A percentile compares a stretch with the other conserved stretches of the same genome.
phyloP scores from a whole-genome alignment of 2,797 vertebrate species.

The Austrolebias charrua region DNA sequence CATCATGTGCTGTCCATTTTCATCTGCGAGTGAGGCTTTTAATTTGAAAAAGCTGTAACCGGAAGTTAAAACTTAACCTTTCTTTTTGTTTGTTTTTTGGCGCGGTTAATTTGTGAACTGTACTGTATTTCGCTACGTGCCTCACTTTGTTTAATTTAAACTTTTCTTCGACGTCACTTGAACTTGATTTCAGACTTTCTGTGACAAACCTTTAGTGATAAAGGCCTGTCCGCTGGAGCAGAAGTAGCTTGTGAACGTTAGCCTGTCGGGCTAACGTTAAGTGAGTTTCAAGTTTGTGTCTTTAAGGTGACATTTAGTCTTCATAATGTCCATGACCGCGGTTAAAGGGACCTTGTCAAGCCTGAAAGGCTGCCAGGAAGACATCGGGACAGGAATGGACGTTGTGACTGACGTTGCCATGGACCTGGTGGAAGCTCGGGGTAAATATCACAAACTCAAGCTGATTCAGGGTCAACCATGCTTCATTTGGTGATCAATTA shows the following conservation, averaged over 20 bases:
- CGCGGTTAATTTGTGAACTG: slow-evolving; percentile 1
- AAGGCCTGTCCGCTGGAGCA: not conserved
- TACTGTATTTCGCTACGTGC: not conserved
- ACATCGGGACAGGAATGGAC: slow-evolving; percentile 89
- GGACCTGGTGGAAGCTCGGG: slow-evolving; percentile 85
- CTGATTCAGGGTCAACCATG: too few relatives aligned
- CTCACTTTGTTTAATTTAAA: not conserved
- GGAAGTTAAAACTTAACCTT: slow-evolving; percentile 12
- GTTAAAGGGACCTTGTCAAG: slow-evolving; percentile 83
- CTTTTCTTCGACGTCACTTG: accelerated
- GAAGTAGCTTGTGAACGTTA: not conserved
- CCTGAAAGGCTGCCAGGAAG: slow-evolving; percentile 84
- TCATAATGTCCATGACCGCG: slow-evolving; percentile 70
- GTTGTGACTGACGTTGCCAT: slow-evolving; percentile 87
- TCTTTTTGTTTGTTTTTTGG: not conserved
- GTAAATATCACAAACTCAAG: slow-evolving; percentile 60
- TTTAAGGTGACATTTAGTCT: accelerated
- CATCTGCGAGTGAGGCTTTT: slow-evolving; percentile 18
- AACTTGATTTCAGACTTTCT: accelerated
- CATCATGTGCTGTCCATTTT: slow-evolving; percentile 2
- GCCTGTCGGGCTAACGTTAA: slow-evolving; percentile 13
- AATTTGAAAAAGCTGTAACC: slow-evolving; percentile 40
- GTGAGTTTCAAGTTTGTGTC: too few relatives aligned
- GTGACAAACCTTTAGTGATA: too few relatives aligned
- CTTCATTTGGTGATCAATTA: not conserved